These are phyloP conservation scores for Zaprionus davidi DNA, from an alignment of 1,140 invertebrate species.

Conservation along the genomic window DNA sequence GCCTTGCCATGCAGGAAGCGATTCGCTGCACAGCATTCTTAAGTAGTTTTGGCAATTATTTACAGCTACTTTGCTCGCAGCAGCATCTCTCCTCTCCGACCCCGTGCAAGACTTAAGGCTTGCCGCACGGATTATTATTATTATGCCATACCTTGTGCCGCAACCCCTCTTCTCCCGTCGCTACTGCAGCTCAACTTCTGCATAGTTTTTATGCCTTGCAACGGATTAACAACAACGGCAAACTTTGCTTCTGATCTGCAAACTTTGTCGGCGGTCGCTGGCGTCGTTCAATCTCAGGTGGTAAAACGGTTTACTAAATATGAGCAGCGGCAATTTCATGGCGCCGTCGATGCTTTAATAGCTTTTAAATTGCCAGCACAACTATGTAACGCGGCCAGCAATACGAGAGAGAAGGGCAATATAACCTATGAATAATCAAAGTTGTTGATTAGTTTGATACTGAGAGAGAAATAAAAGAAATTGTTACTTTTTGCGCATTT, in stretches of 20 bases:
- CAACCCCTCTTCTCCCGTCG: background rate
- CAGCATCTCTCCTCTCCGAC: background rate
- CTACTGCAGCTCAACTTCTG: slow-evolving; percentile 56
- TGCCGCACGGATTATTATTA: slow-evolving; percentile 81
- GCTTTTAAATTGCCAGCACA: slow-evolving; percentile 53
- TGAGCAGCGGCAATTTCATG: slow-evolving; percentile 57
- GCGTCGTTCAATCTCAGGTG: slow-evolving; percentile 58
- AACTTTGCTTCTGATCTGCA: slow-evolving; percentile 78
- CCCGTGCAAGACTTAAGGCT: slow-evolving; percentile 58
- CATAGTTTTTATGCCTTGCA: slow-evolving; percentile 80
- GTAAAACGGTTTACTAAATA: slow-evolving; percentile 69
- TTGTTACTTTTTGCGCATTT: too few relatives aligned
- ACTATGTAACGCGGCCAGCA: slow-evolving; percentile 4
- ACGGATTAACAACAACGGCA: slow-evolving; percentile 80
- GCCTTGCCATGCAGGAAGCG: slow-evolving; percentile 57
- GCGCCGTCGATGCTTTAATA: slow-evolving; percentile 58
- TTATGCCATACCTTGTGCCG: slow-evolving; percentile 49
- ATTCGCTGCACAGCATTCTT: slow-evolving; percentile 76
- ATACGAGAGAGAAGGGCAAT: background rate
- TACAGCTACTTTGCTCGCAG: slow-evolving; percentile 73
- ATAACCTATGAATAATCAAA: background rate
- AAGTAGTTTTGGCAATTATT: slow-evolving; percentile 83
- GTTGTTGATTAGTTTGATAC: background rate
- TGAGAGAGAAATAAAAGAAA: background rate
- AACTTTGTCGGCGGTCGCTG: slow-evolving; percentile 62